phyloP scores from a whole-genome alignment of 2,113 vertebrate genomes.

The Megaceryle maxima region DNA sequence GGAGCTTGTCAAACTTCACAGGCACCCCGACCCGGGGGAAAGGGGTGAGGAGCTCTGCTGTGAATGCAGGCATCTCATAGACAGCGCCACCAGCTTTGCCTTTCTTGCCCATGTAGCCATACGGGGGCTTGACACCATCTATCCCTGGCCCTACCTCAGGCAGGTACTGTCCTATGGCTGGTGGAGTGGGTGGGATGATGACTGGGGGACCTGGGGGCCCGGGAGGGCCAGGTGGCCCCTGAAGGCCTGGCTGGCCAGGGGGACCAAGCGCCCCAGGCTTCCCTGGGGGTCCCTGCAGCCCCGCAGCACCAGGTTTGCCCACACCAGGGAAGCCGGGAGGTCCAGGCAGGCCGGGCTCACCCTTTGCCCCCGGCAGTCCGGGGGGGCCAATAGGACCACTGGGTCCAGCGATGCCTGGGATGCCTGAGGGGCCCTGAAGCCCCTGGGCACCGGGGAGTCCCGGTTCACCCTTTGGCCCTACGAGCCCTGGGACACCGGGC shows the following conservation, averaged over 20 bases:
- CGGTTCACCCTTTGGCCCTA: slow-evolving; percentile 83
- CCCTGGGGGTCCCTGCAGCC: slow-evolving; percentile 86
- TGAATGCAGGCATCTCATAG: slow-evolving; percentile 91
- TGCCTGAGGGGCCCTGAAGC: slow-evolving; percentile 89
- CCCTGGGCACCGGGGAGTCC: slow-evolving; percentile 86
- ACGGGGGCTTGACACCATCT: slow-evolving; percentile 77
- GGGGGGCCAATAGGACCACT: slow-evolving; percentile 87
- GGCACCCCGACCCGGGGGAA: slow-evolving; percentile 92
- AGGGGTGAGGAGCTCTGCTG: slow-evolving; percentile 89
- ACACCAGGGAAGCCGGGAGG: slow-evolving; percentile 81
- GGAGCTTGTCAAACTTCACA: slow-evolving; percentile 91
- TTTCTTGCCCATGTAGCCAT: slow-evolving; percentile 83
- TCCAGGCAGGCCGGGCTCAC: slow-evolving; percentile 85
- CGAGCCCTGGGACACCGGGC: slow-evolving; percentile 80
- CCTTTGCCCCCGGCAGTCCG: slow-evolving; percentile 86
- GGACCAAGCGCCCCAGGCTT: slow-evolving; percentile 83
- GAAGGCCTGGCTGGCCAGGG: slow-evolving; percentile 87
- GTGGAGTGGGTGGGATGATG: slow-evolving; percentile 75
- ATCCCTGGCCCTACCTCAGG: slow-evolving; percentile 83
- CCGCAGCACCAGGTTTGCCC: slow-evolving; percentile 82
- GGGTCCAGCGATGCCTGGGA: slow-evolving; percentile 88
- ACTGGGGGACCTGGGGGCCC: slow-evolving; percentile 81
- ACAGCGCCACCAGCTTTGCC: slow-evolving; percentile 68
- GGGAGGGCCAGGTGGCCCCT: slow-evolving; percentile 83
- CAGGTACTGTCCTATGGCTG: slow-evolving; percentile 83